These are phyloP conservation scores for Okapia johnstoni DNA, from an alignment of 2,113 vertebrate genomes.

Conservation along the genomic window DNA sequence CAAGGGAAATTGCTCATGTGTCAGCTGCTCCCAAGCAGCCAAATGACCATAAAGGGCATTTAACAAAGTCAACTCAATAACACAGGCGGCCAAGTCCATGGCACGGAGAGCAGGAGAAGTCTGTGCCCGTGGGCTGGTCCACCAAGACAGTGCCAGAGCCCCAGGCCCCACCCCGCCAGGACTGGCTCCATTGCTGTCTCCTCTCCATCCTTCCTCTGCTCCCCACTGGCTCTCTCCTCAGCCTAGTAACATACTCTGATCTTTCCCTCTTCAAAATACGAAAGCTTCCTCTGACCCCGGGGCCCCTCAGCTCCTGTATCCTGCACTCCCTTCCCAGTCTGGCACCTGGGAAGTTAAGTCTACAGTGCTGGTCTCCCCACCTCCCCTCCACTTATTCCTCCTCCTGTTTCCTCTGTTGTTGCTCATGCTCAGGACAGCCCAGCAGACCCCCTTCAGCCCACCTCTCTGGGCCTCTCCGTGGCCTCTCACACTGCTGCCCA, in stretches of 20 bases:
- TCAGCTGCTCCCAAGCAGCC: not conserved
- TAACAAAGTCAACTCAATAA: not conserved
- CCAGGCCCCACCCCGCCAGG: no score
- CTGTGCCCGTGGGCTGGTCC: not conserved
- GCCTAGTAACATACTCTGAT: not conserved
- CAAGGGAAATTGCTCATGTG: not conserved
- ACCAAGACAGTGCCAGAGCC: not conserved
- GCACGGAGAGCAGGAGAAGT: fast-evolving
- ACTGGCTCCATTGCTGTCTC: fast-evolving
- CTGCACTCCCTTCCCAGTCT: not conserved
- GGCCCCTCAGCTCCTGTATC: not conserved
- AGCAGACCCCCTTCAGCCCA: not conserved
- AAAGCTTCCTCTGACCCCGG: not conserved
- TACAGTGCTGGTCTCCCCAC: not conserved
- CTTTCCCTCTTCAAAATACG: not conserved
- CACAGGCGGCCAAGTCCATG: not conserved
- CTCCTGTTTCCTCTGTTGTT: no score
- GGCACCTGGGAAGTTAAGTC: not conserved
- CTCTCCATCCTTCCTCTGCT: not conserved
- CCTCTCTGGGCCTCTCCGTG: not conserved
- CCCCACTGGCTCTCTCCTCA: not conserved
- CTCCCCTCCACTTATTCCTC: no score
- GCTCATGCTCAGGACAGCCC: no score
- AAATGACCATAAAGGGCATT: not conserved
- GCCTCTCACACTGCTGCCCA: no score